A percentile compares a stretch with the other conserved stretches of the same genome.
Conservation (phyloP, 2,113 vertebrate species). For the Tupaia chinensis region DNA sequence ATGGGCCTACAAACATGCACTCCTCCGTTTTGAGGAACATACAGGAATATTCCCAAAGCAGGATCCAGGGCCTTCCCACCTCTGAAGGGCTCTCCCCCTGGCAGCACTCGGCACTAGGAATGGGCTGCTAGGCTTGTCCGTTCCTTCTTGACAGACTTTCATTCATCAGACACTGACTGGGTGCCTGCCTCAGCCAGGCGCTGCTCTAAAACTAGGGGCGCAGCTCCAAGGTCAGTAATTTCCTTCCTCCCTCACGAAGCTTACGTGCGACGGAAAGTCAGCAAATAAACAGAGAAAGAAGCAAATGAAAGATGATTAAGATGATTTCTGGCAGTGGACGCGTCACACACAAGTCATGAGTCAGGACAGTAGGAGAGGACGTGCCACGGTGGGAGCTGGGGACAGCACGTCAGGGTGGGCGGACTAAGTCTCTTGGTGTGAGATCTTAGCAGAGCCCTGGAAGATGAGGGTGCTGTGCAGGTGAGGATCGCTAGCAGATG, state of each 20-base stretch:
- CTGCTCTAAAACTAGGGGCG: background rate
- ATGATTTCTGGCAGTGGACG: background rate
- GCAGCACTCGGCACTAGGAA: rapidly evolving
- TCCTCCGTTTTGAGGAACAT: background rate
- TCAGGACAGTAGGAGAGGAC: rapidly evolving
- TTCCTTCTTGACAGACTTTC: background rate
- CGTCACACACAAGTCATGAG: background rate
- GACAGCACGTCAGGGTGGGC: rapidly evolving
- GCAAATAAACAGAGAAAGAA: background rate
- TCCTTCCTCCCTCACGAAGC: background rate
- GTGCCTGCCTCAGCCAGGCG: background rate
- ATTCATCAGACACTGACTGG: background rate
- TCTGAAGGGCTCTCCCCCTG: background rate
- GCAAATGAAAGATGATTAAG: background rate
- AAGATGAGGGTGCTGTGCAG: background rate
- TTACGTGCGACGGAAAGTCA: background rate
- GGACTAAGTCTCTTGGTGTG: background rate
- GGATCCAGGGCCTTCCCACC: background rate
- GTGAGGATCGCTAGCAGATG: too few relatives aligned
- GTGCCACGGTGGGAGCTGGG: too few relatives aligned
- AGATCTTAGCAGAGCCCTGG: background rate
- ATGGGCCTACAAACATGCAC: background rate
- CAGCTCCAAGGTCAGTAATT: background rate
- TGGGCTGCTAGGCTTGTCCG: background rate
- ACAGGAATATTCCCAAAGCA: background rate